These are phyloP conservation scores for Melieria crassipennis DNA, from an alignment of 2,888 invertebrate genomes.

Conservation along the genomic window DNA sequence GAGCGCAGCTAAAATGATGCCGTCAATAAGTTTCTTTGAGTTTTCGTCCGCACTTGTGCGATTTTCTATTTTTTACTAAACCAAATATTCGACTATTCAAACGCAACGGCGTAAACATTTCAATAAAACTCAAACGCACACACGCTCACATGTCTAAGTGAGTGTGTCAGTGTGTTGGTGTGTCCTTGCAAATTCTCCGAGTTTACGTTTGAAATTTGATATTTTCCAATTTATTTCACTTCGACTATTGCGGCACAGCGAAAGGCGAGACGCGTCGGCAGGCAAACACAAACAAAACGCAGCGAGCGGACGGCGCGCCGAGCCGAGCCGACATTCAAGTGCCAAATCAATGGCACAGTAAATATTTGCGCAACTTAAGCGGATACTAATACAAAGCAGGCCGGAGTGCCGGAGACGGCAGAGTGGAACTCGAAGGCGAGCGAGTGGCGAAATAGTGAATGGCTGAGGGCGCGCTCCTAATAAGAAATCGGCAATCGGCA, in stretches of 20 bases:
- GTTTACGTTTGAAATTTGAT: slow-evolving; percentile 50
- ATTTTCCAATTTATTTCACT: slow-evolving; percentile 48
- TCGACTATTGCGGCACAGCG: slow-evolving; percentile 13
- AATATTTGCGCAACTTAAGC: slow-evolving; percentile 56
- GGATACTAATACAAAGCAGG: slow-evolving; percentile 10
- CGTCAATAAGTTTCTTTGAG: no score
- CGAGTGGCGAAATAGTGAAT: background rate
- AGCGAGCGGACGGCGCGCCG: slow-evolving; percentile 31
- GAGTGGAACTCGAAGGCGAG: background rate
- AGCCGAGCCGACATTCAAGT: slow-evolving; percentile 51
- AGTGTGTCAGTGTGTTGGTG: background rate
- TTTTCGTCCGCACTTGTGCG: no score
- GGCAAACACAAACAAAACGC: background rate
- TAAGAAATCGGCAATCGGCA: background rate
- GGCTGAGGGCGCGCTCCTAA: background rate
- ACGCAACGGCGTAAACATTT: slow-evolving; percentile 21
- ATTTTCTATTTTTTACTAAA: no score
- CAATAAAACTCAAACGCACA: background rate
- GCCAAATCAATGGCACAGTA: slow-evolving; percentile 58
- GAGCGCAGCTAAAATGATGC: no score
- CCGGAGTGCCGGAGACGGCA: background rate
- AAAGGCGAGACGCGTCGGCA: no score
- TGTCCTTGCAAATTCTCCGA: slow-evolving; percentile 14
- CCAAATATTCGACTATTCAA: slow-evolving; percentile 2
- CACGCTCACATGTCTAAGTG: background rate